These are phyloP conservation scores for Temnothorax rugatulus DNA, from an alignment of 2,888 invertebrate genomes.

Conservation along the genomic window DNA sequence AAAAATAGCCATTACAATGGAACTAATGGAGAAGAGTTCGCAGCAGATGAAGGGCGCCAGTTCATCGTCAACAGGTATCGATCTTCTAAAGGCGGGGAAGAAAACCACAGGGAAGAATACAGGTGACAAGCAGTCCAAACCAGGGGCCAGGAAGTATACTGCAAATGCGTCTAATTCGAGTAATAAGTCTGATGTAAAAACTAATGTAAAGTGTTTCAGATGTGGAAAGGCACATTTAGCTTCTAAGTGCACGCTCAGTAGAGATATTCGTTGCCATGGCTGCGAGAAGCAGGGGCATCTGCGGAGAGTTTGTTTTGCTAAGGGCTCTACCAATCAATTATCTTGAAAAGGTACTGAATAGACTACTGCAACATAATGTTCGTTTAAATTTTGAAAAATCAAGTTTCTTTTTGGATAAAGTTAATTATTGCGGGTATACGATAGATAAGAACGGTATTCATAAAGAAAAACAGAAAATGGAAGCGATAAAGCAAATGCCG, in stretches of 20 bases:
- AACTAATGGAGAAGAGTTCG: no score
- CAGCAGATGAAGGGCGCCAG: no score
- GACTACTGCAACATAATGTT: neutral
- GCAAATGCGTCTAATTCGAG: no score
- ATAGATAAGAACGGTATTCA: neutral
- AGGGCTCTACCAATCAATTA: no score
- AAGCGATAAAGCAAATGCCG: neutral
- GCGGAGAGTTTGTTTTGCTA: no score
- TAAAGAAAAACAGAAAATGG: neutral
- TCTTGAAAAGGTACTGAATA: neutral
- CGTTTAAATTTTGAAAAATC: neutral
- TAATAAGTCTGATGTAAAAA: no score
- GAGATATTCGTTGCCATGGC: neutral
- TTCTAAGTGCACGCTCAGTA: neutral
- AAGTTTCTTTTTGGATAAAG: neutral
- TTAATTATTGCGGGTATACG: neutral
- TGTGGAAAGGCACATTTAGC: neutral
- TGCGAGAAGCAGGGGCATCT: neutral
- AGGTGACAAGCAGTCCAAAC: no score
- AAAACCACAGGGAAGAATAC: no score
- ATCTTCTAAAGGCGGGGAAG: no score
- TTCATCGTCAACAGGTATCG: no score
- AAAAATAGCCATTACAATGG: no score
- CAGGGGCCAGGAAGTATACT: no score
- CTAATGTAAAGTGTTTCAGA: neutral